A percentile compares a stretch with the other conserved stretches of the same genome.
Evolutionary conservation across 2,113 vertebrate species (phyloP).

Genomic region (Cyphomyrus plagiostoma): DNA sequence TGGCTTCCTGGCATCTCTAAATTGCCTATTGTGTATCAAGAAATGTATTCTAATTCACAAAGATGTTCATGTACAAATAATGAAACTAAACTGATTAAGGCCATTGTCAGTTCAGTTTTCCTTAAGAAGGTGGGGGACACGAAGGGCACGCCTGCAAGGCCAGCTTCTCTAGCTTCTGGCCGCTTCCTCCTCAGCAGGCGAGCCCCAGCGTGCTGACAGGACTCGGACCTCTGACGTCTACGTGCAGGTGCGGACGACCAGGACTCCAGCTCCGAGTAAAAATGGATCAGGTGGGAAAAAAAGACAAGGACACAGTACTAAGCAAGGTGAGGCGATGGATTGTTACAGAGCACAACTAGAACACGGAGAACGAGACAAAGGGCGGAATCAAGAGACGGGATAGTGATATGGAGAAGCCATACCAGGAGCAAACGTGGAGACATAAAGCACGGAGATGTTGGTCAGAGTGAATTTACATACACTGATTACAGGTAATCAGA

Average conservation of each 20-base stretch:
- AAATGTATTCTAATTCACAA: background rate
- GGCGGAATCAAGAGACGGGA: background rate
- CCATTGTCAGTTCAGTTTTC: background rate
- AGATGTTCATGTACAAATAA: background rate
- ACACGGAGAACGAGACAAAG: background rate
- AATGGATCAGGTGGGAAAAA: background rate
- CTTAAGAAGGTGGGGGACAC: background rate
- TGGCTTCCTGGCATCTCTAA: background rate
- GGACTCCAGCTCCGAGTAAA: background rate
- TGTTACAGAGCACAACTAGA: background rate
- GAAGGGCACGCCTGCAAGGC: background rate
- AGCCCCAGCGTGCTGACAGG: background rate
- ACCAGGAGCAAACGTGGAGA: background rate
- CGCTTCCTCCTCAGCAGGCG: background rate
- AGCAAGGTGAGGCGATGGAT: background rate
- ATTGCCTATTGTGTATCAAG: background rate
- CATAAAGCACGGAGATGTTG: background rate
- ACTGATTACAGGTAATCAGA: background rate
- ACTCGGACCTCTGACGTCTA: background rate
- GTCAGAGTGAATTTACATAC: background rate
- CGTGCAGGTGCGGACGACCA: background rate
- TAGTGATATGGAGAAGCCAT: background rate
- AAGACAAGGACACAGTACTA: background rate
- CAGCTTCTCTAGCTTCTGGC: background rate
- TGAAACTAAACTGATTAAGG: background rate